phyloP scores from a whole-genome alignment of 2,888 invertebrate genomes.

The Bedellia somnulentella region DNA sequence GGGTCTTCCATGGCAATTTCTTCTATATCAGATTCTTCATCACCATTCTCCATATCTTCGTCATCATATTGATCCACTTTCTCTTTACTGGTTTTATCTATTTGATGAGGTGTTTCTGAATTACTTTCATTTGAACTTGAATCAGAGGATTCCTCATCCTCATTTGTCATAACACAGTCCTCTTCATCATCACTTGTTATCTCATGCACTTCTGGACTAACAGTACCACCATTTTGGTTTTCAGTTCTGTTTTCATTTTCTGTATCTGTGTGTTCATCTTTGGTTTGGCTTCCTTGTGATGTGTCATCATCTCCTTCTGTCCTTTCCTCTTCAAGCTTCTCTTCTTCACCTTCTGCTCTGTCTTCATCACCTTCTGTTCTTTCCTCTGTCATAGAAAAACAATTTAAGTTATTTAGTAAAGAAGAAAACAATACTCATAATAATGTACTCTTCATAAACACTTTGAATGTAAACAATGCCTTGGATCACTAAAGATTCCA shows the following conservation, averaged over 20 bases:
- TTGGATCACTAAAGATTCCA: too few relatives aligned
- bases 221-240: conserved; percentile 40
- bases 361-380: conserved; percentile 54
- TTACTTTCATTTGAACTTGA: conserved; percentile 60
- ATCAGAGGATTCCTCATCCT: conserved; percentile 59
- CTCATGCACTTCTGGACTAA: conserved; percentile 52
- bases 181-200: conserved; percentile 58
- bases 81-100: conserved; percentile 50
- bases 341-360: conserved; percentile 52
- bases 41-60: conserved; percentile 57
- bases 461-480: too few relatives aligned
- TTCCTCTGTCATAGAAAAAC: too few relatives aligned
- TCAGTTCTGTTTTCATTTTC: conserved; percentile 26
- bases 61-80: conserved; percentile 49
- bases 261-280: conserved; percentile 29
- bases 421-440: not conserved
- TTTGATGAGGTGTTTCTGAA: conserved; percentile 55
- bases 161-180: conserved; percentile 41
- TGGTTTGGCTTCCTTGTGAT: conserved; percentile 50
- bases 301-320: conserved; percentile 54
- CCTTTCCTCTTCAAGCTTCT: conserved; percentile 37
- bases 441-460: not conserved
- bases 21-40: conserved; percentile 65
- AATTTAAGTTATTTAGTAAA: not conserved
- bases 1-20: conserved; percentile 73